Base-by-base conservation (phyloP, 2,888 invertebrate species). In the Rhimphoctona megacephalus region DNA sequence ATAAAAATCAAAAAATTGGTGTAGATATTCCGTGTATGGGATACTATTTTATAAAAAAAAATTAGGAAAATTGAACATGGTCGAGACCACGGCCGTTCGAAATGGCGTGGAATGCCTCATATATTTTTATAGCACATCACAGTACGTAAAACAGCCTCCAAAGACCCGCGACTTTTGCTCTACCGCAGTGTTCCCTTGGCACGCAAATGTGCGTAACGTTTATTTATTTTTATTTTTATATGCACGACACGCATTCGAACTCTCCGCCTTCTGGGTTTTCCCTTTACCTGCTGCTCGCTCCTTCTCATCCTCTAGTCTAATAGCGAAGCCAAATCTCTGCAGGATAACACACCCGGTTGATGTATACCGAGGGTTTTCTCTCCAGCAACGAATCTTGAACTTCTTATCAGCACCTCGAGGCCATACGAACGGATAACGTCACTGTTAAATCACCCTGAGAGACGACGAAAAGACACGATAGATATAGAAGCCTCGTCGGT, bases 381-480 rank as follows among this genome's bases (percentile, higher is more conserved):
- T 39, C 54, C 39, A 14, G 17, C 52, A 22, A 69, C 36, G 52
- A 78, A 69, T 78, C 54, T 54, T 7, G 11, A 54, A 69, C 52
- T 78, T 69, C 22, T 78, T 78, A 78, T 78, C 78, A 43, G 52
- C 9, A 54, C 54, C 67, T 61, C 43, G 25, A 33, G 78, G 78
- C 69, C 39, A 25, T 64, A 46, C 64, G 25, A 64, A 64, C 67
- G 25, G 78, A 78, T 78, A 78, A 78, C 78, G 67, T 69, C 54
- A 39, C 43, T 69, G 33, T 33, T 78, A 69, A 69, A 78, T 78
- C 67, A 39, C 67, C 39, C 49, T 14, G 52, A 36, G 22, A 52
- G 52, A 36, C 22, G 22, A 7, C 49, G 39, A 25, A 67, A 19
- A 33, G 49, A 49, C 33, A 67, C 54, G 49, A 77, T 33, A n/a